Conservation (phyloP, 64 coral and sea anemone species). For the Pachyseris speciosa region DNA sequence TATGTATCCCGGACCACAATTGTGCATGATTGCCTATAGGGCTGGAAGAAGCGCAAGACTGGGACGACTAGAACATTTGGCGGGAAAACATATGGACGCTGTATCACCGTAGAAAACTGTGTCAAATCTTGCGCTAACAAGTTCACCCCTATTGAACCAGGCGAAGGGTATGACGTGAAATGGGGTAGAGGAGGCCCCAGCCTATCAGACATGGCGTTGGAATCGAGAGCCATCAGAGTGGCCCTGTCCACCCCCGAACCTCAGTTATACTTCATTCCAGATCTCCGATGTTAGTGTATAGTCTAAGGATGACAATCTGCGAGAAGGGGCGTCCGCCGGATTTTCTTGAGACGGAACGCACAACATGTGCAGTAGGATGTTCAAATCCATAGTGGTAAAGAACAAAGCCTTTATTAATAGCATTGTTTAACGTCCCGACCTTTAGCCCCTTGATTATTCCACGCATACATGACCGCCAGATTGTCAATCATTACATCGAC, state of each 20-base stretch:
- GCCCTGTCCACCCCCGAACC: not conserved
- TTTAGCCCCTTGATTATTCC: conserved; percentile 56
- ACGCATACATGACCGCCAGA: conserved; percentile 32
- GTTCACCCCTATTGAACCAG: conserved; percentile 18
- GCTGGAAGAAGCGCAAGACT: no score
- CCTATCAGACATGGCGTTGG: conserved; percentile 11
- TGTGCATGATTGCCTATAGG: no score
- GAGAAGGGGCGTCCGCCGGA: conserved; percentile 42
- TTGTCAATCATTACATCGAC: conserved; percentile 49
- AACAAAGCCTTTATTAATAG: conserved; percentile 49
- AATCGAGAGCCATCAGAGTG: conserved; percentile 50
- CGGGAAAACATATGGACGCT: no score
- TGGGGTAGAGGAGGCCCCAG: not conserved
- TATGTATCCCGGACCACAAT: no score
- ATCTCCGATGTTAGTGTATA: not conserved
- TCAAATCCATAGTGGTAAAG: not conserved
- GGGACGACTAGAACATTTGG: no score
- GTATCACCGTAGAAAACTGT: not conserved
- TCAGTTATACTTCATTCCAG: conserved; percentile 24
- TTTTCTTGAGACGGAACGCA: conserved; percentile 30
- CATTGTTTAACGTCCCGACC: not conserved
- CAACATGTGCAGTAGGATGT: not conserved
- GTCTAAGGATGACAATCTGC: conserved; percentile 8
- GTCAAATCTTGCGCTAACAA: conserved; percentile 44
- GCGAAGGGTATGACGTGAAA: conserved; percentile 34